phyloP scores from a whole-genome alignment of 2,113 vertebrate genomes.

The Centropristis striata region DNA sequence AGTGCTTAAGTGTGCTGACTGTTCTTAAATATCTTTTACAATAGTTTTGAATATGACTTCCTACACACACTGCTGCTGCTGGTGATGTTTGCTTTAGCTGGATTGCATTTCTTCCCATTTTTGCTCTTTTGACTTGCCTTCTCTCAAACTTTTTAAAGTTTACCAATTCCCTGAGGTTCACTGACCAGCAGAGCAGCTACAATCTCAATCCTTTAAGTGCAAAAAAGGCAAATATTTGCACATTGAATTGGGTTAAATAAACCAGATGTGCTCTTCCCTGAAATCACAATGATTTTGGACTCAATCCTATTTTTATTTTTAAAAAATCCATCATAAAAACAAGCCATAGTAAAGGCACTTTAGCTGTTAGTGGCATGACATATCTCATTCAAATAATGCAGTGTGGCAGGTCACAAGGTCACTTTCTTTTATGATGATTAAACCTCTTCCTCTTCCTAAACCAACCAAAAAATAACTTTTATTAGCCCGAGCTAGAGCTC shows the following conservation, averaged over 20 bases:
- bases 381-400: not conserved
- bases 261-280: not conserved
- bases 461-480: not conserved
- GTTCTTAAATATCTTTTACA: not conserved
- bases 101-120: not conserved
- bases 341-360: not conserved
- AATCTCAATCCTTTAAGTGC: not conserved
- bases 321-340: not conserved
- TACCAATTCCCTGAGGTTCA: slow-evolving; percentile 11
- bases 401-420: too few relatives aligned
- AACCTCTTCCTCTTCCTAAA: not conserved
- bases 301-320: not conserved
- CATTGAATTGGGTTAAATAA: not conserved
- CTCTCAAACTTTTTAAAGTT: not conserved
- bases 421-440: not conserved
- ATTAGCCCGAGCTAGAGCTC: too few relatives aligned
- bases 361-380: not conserved
- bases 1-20: not conserved
- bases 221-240: slow-evolving; percentile 41
- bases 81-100: not conserved
- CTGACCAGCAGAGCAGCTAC: slow-evolving; percentile 33
- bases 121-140: not conserved
- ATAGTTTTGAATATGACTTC: not conserved
- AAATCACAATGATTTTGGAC: not conserved
- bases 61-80: not conserved